These are phyloP conservation scores for Drosophila vallismaia DNA, from an alignment of 2,888 invertebrate species.

Conservation along the genomic window DNA sequence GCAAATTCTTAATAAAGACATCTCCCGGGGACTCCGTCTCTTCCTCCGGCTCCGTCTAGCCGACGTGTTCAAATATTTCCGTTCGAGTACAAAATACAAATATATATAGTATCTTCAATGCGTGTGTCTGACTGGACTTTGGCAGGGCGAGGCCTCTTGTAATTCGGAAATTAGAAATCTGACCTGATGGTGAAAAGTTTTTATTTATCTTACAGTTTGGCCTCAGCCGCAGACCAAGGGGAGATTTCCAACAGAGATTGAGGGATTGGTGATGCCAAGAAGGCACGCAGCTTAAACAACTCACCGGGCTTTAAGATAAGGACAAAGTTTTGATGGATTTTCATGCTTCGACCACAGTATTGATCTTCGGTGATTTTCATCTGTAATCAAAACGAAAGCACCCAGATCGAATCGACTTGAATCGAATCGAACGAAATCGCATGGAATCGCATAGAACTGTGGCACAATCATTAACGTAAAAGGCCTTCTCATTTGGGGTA, in stretches of 20 bases:
- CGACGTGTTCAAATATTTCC: constrained; percentile 51
- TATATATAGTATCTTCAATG: constrained; percentile 37
- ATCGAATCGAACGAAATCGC: not conserved
- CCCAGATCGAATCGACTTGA: not conserved
- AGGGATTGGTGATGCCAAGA: constrained; percentile 17
- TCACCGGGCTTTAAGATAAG: constrained; percentile 35
- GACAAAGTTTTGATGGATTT: constrained; percentile 37
- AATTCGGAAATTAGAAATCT: constrained; percentile 69
- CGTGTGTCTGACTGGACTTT: constrained; percentile 26
- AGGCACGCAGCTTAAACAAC: constrained; percentile 24
- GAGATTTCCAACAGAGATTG: not conserved
- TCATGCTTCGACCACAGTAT: constrained; percentile 9
- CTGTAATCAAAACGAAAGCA: constrained; percentile 2
- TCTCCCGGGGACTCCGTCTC: constrained; percentile 16
- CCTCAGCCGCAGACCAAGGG: constrained; percentile 8
- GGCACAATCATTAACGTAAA: constrained; percentile 20
- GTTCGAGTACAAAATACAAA: constrained; percentile 38
- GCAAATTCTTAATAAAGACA: constrained; percentile 62
- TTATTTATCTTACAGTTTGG: constrained; percentile 55
- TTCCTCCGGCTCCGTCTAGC: constrained; percentile 2
- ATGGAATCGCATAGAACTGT: constrained; percentile 14
- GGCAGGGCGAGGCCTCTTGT: constrained; percentile 25
- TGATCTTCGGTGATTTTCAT: constrained; percentile 14
- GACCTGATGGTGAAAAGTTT: constrained; percentile 61
- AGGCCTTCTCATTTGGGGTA: constrained; percentile 26